Evolutionary conservation across 2,113 vertebrate genomes (phyloP), one percentile per base, ranked within the genome.

Genomic region (Phrynocephalus versicolor): DNA sequence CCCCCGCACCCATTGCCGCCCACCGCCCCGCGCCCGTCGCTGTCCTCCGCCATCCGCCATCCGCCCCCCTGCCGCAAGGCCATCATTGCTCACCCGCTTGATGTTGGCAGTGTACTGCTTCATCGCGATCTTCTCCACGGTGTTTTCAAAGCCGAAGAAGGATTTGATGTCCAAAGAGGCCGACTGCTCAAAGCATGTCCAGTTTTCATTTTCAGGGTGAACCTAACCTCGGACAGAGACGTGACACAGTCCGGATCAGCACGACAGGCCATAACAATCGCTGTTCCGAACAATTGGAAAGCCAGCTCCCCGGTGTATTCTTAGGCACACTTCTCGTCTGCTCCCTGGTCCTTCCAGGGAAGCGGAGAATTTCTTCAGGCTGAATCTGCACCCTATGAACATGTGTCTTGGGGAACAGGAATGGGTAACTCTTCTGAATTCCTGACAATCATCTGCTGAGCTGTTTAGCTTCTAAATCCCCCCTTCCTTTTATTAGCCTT

Each of bases 171-270:
- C 97, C 0, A 97, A 95, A 2, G 97, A 97, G 1, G 97, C 97
- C 0, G 96, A 97, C 57, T 97, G 97, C 83, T 97, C 97, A 21
- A 97, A 97, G 92, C 97, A 97, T 0, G 97, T 97, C 97, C 97
- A 97, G 6, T 97, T 96, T 75, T 97, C 97, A 0, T 97, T 97
- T 87, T 97, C 97, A 0, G 97, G 97, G 83, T 97, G 97, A 77
- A 97, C 97, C 97, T 97, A 89, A 81, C 87, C 85, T 72, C 89
- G 86, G 60, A 74, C 15, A 78, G 8, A 85, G 69, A 37, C 0
- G 14, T 14, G 19, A 8, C 0, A 25, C 1, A 2, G 67, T 57
- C 74, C 89, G 39, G 35, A 19, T 1, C 4, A 0, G 30, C 13
- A 64, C 45, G 4, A 0, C 0, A 73, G 27, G 3, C 70, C 19